These are phyloP conservation scores for Gila orcuttii DNA, from an alignment of 2,113 vertebrate species.

Conservation along the genomic window DNA sequence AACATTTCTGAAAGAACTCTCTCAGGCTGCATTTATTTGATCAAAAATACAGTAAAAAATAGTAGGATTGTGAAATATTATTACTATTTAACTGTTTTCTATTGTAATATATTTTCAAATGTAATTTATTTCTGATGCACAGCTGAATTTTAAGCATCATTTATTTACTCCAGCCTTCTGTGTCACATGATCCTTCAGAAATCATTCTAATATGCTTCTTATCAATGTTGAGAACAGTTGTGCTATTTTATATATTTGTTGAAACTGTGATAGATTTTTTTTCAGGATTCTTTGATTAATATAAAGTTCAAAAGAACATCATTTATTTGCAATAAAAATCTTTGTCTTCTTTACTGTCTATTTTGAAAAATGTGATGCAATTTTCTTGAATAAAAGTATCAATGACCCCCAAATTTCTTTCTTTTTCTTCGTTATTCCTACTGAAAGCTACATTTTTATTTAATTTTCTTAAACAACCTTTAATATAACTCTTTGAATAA, in stretches of 20 bases:
- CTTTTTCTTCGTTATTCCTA: too few species aligned
- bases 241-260: background rate
- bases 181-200: background rate
- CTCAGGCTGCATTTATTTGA: too few species aligned
- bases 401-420: too few species aligned
- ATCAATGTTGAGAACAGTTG: too few species aligned
- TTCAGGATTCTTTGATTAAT: background rate
- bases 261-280: background rate
- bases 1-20: background rate
- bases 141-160: background rate
- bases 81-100: background rate
- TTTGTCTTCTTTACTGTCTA: background rate
- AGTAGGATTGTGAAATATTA: background rate
- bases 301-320: background rate
- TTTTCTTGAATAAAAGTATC: too few species aligned
- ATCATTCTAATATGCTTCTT: too few species aligned
- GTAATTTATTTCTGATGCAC: background rate
- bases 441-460: background rate
- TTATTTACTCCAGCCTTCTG: background rate
- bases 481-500: background rate
- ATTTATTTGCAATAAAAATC: background rate
- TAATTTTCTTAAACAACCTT: background rate
- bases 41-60: too few species aligned
- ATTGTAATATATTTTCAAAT: too few species aligned
- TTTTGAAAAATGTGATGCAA: background rate